phyloP scores from a whole-genome alignment of 1,140 invertebrate species.

The Drosophila malerkotliana region DNA sequence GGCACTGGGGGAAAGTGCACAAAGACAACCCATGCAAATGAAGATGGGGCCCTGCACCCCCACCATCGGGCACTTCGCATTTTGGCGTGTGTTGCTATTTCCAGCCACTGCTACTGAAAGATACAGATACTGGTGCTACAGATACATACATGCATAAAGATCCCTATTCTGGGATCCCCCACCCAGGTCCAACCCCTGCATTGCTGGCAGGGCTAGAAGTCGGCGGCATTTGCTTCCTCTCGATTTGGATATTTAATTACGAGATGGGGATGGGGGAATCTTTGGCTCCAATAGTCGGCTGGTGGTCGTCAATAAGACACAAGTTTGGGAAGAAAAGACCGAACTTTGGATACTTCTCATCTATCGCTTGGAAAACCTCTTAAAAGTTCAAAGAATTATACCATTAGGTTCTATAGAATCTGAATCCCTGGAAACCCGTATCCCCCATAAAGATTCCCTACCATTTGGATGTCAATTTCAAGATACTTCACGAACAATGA shows the following conservation, averaged over 20 bases:
- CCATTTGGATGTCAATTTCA: neutral
- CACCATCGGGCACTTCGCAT: constrained; percentile 21
- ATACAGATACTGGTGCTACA: constrained; percentile 22
- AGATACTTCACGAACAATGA: constrained; percentile 10
- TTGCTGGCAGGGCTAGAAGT: constrained; percentile 45
- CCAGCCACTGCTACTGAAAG: constrained; percentile 25
- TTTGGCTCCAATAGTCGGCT: constrained; percentile 13
- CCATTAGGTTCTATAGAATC: too few relatives aligned
- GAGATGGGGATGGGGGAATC: constrained; percentile 5
- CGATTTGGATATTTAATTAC: constrained; percentile 74
- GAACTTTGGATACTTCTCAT: constrained; percentile 12
- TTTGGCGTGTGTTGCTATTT: constrained; percentile 79
- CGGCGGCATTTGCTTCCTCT: constrained; percentile 61
- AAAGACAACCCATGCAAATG: constrained; percentile 56
- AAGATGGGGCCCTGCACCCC: constrained; percentile 26
- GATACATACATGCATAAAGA: constrained; percentile 34
- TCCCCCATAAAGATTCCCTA: neutral
- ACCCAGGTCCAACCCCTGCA: constrained; percentile 70
- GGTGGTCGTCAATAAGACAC: constrained; percentile 41
- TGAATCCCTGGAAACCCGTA: too few relatives aligned
- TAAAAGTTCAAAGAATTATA: too few relatives aligned
- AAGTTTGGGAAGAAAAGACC: neutral
- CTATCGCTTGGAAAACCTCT: neutral
- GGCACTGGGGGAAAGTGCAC: neutral
- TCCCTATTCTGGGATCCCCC: constrained; percentile 13